phyloP scores from a whole-genome alignment of 2,888 invertebrate species.

The Diadegma fenestrale region DNA sequence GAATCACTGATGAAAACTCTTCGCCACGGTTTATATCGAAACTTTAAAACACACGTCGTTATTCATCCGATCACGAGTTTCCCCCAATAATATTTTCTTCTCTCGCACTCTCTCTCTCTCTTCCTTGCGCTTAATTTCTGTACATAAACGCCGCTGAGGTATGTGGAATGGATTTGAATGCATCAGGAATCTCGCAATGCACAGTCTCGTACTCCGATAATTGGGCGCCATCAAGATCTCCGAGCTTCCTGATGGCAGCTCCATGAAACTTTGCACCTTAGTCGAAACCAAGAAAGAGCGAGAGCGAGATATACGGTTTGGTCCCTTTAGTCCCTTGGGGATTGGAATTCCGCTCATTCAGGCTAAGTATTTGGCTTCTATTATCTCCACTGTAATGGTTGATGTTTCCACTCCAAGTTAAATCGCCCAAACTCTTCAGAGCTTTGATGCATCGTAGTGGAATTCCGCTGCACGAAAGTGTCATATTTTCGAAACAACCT shows the following conservation, averaged over 20 bases:
- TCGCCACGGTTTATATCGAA: neutral
- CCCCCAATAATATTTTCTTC: neutral
- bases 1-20: constrained; percentile 5
- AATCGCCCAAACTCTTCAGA: neutral
- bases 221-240: constrained; percentile 40
- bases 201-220: constrained; percentile 35
- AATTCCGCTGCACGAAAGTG: neutral
- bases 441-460: neutral
- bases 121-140: too few relatives aligned
- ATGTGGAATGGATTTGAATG: constrained; percentile 14
- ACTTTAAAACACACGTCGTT: neutral
- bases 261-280: constrained; percentile 4
- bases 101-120: neutral
- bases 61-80: constrained; percentile 19
- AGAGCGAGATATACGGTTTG: neutral
- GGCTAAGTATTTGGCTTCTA: neutral
- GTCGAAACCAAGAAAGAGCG: neutral
- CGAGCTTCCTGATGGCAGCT: neutral
- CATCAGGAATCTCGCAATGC: constrained; percentile 33
- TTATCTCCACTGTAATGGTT: neutral
- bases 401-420: neutral
- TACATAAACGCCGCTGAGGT: neutral
- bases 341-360: constrained; percentile 22
- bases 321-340: neutral
- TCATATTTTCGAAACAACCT: neutral